Conservation (phyloP, 2,888 invertebrate species). For the Gastracanthus pulcherrimus region DNA sequence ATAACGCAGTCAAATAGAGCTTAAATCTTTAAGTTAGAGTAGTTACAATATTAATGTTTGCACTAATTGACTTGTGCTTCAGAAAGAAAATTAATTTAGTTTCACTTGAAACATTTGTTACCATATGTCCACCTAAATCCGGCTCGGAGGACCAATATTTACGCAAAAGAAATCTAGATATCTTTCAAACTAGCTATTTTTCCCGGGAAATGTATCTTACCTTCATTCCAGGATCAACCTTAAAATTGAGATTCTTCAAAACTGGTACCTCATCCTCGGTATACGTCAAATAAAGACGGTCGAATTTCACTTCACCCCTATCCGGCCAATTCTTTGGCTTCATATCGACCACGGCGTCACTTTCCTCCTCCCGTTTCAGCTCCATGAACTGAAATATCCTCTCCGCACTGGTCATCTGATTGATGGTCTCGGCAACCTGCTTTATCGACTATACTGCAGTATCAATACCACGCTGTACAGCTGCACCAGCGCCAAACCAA, state of each 20-base stretch:
- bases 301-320: conserved; percentile 82
- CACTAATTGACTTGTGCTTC: too few relatives aligned
- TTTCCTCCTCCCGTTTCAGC: conserved; percentile 85
- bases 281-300: conserved; percentile 83
- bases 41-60: too few relatives aligned
- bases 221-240: conserved; percentile 84
- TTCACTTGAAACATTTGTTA: too few relatives aligned
- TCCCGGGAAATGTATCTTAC: too few relatives aligned
- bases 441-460: conserved; percentile 88
- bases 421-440: conserved; percentile 87
- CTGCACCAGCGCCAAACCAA: conserved; percentile 85
- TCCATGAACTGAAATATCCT: conserved; percentile 88
- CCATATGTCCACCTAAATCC: too few relatives aligned
- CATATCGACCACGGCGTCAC: conserved; percentile 77
- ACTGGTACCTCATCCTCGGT: conserved; percentile 83
- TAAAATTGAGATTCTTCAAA: conserved; percentile 85
- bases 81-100: too few relatives aligned
- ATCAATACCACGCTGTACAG: conserved; percentile 82
- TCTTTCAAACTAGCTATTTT: too few relatives aligned
- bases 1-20: too few relatives aligned
- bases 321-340: conserved; percentile 84
- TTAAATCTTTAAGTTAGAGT: too few relatives aligned
- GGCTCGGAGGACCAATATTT: too few relatives aligned
- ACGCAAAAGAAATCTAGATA: too few relatives aligned
- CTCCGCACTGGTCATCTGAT: conserved; percentile 90